Evolutionary conservation across 2,888 invertebrate species (phyloP).

Genomic region (Melieria picta): DNA sequence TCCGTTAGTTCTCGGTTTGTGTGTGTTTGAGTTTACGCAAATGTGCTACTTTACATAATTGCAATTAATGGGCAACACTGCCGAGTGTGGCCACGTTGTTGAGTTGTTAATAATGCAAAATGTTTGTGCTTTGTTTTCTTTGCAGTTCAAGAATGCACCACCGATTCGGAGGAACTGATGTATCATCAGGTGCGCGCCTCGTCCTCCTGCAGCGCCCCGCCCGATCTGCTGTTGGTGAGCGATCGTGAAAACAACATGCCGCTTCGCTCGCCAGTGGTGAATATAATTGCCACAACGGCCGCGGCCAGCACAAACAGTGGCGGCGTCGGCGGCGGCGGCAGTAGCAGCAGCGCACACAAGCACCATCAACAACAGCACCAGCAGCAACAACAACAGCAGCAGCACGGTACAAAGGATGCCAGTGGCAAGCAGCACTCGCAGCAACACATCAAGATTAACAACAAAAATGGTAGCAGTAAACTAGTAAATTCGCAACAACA

Average conservation of each 20-base stretch:
- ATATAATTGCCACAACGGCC: slow-evolving; percentile 57
- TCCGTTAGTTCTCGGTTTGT: too few relatives aligned
- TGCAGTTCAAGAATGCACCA: slow-evolving; percentile 74
- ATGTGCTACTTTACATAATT: too few relatives aligned
- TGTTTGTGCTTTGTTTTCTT: slow-evolving; percentile 40
- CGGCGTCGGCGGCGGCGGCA: slow-evolving; percentile 42
- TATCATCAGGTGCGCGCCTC: slow-evolving; percentile 70
- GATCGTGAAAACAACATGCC: slow-evolving; percentile 67
- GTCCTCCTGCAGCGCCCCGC: slow-evolving; percentile 74
- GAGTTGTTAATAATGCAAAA: not conserved
- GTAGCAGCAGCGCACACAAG: slow-evolving; percentile 43
- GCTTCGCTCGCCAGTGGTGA: slow-evolving; percentile 60
- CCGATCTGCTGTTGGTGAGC: slow-evolving; percentile 72
- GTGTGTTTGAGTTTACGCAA: too few relatives aligned
- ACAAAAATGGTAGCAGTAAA: slow-evolving; percentile 42
- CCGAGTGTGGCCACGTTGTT: not conserved
- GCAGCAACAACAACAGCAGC: slow-evolving; percentile 44
- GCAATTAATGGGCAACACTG: too few relatives aligned
- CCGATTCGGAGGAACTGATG: slow-evolving; percentile 78
- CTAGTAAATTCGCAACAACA: slow-evolving; percentile 26
- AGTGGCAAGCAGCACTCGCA: slow-evolving; percentile 37
- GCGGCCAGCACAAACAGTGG: slow-evolving; percentile 43
- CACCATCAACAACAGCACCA: slow-evolving; percentile 46
- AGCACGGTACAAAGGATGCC: slow-evolving; percentile 49
- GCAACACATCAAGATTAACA: slow-evolving; percentile 23